Evolutionary conservation across 2,113 vertebrate genomes (phyloP), one percentile per base, ranked within the genome.

Genomic region (Carollia perspicillata): DNA sequence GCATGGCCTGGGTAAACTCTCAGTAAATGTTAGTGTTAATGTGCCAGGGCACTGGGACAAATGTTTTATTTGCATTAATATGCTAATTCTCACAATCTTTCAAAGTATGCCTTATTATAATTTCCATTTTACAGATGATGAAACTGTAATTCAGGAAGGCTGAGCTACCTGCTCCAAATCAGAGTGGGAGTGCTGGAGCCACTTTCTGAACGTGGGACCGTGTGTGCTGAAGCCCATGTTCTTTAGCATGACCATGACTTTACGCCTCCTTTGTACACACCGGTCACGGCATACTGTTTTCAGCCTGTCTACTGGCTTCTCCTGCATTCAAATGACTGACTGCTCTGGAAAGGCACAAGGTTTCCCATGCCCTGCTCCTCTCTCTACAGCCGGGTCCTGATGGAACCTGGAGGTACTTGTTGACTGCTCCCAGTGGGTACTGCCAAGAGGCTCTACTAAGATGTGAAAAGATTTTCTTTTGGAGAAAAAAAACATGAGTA

Each of bases 311-410:
- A 69, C 8, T 83, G 87, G 69, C 22, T 35, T 35, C 37, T 68
- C 47, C 77, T 58, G 75, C 72, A 87, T 88, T 94, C 55, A 47
- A 75, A 72, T 0, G 26, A 33, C 33, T 0, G 26, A 33, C 33
- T 84, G 49, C 23, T 44, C 91, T 68, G 51, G 88, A 69, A 84
- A 87, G 84, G 65, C 85, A 71, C 97, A 97, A 97, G 97, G 95
- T 98, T 98, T 98, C 98, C 97, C 98, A 98, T 96, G 98, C 97
- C 97, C 95, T 96, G 96, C 87, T 84, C 86, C 3, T 60, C 95
- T 22, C 93, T 95, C 88, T 94, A 8, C 74, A 96, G 97, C 97
- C 98, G 96, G 97, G 95, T 93, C 96, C 14, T 26, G 23, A 96
- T 97, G 58, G 12, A 97, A 94, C 94, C 94, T 98, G 93, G 95